phyloP scores from a whole-genome alignment of 2,797 vertebrate species.

The Enteromius paludinosus region DNA sequence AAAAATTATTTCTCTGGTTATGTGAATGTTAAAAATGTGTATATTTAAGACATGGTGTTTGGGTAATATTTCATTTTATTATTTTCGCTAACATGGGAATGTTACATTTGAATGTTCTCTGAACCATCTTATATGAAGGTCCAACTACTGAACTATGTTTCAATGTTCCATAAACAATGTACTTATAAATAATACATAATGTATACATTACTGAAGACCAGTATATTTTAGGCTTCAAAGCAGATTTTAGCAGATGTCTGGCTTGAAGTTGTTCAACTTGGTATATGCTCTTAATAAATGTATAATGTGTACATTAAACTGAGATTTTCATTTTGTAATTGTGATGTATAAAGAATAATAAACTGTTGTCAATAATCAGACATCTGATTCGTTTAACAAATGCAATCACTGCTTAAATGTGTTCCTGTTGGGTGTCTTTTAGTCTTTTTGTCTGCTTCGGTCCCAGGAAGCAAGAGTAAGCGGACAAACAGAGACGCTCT shows the following conservation, averaged over 20 bases:
- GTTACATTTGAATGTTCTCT: neutral
- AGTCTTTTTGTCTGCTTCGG: neutral
- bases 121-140: neutral
- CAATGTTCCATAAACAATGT: neutral
- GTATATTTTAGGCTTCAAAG: neutral
- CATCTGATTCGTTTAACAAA: neutral
- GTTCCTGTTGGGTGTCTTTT: conserved; percentile 16
- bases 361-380: neutral
- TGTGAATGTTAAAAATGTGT: no score
- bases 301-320: neutral
- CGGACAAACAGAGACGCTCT: neutral
- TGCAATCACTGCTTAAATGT: neutral
- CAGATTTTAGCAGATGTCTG: neutral
- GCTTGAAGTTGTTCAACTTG: neutral
- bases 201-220: neutral
- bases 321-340: neutral
- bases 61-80: neutral
- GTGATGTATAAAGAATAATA: neutral
- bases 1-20: no score
- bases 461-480: neutral
- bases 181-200: neutral
- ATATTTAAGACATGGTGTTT: no score
- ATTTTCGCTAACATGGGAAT: neutral
- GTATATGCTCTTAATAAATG: neutral
- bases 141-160: neutral